These are phyloP conservation scores for Pogonophryne albipinna DNA, from an alignment of 2,797 vertebrate genomes.

Conservation along the genomic window DNA sequence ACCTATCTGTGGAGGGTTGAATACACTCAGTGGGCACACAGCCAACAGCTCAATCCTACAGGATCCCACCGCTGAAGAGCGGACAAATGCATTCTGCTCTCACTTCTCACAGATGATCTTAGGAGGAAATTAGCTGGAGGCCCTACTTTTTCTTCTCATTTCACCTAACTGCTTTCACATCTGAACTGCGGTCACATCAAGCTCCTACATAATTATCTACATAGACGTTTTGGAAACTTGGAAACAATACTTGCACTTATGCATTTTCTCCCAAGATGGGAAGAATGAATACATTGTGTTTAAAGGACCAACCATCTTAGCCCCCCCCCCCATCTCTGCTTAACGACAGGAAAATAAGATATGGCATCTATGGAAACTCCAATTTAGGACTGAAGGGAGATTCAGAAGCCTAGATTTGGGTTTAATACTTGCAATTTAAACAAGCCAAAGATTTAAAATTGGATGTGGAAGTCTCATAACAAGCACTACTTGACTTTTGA, in stretches of 20 bases:
- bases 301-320: constrained; percentile 6
- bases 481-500: background rate
- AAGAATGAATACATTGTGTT: constrained; percentile 1
- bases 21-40: constrained; percentile 87
- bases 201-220: constrained; percentile 2
- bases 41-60: constrained; percentile 87
- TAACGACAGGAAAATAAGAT: constrained; percentile 5
- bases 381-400: background rate
- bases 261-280: background rate
- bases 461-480: background rate
- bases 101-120: constrained; percentile 68
- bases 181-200: constrained; percentile 33
- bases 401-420: background rate
- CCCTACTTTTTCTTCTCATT: constrained; percentile 47
- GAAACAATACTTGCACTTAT: constrained; percentile 2
- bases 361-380: background rate
- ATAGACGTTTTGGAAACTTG: background rate
- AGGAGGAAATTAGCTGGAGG: constrained; percentile 54
- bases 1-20: constrained; percentile 91
- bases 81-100: constrained; percentile 72
- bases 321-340: background rate
- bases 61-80: constrained; percentile 79
- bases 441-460: background rate
- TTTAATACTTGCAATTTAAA: background rate
- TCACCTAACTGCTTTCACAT: constrained; percentile 50